Evolutionary conservation across 2,797 vertebrate species (phyloP), one percentile per base, ranked within the genome.

Genomic region (Cichlasoma orientale): DNA sequence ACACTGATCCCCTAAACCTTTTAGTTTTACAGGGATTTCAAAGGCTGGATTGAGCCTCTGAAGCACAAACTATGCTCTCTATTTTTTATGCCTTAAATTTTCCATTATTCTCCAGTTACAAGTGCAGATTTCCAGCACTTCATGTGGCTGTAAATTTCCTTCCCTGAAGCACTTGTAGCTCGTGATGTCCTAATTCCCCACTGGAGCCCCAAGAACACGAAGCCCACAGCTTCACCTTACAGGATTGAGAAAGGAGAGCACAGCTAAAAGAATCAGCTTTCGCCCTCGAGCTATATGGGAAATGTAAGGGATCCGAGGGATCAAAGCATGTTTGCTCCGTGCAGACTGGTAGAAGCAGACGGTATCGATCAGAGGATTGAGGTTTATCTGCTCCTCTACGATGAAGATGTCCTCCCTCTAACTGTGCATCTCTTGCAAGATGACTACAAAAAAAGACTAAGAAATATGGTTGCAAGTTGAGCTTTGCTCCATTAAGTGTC

Each of bases 221-320:
- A 82, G 78, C 87, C 75, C 56, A 38, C 63, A n/a, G 87, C 78
- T 82, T 89, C 73, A 83, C 54, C 83, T 85, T 83, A 85, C 85
- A 83, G 73, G 75, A 50, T 61, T 6, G 72, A 77, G 81, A 84
- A 73, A 79, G 61, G 53, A 82, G 74, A 86, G 82, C 77, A 57
- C 80, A 5, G 58, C 80, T 54, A 76, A 83, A 79, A 82, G 84
- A 87, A 57, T 90, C 91, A 61, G 86, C 87, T 90, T 92, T 84
- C 85, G 82, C 66, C 86, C 86, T 52, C 7, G 1, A 72, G 83
- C 86, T 83, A 56, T 72, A 78, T 55, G 70, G 80, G 85, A 89
- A 89, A 86, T 78, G 85, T 87, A 87, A 90, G 59, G 57, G 89
- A 92, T 92, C 84, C 73, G 72, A 72, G 54, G 80, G 85, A 92